Percentiles rank a stretch among this genome's conserved stretches.
Conservation (phyloP, 2,113 vertebrate genomes). For the Hypanus sabinus region DNA sequence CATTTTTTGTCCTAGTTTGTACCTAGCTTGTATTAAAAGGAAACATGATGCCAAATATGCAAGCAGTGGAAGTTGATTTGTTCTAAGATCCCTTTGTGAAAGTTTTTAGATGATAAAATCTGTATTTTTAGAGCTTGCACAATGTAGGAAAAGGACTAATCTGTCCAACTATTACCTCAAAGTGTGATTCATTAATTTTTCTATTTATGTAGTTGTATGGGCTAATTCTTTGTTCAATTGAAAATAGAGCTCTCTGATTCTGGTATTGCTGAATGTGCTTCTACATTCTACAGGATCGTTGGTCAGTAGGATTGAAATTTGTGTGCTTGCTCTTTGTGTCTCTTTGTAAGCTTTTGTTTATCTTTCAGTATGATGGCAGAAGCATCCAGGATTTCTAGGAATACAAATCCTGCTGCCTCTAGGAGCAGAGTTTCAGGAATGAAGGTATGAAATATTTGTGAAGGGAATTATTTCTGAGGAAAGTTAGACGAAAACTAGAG, state of each 20-base stretch:
- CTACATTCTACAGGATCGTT: not conserved
- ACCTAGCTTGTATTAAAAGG: not conserved
- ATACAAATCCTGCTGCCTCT: not conserved
- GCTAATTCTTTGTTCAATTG: not conserved
- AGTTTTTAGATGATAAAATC: not conserved
- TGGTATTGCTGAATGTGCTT: not conserved
- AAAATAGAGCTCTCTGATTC: not conserved
- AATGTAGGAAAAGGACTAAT: too few species aligned
- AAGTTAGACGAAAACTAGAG: not conserved
- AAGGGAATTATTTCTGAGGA: not conserved
- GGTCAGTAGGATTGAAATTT: not conserved
- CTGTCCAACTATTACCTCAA: too few species aligned
- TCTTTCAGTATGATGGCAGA: not conserved
- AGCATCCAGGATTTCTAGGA: conserved; percentile 36
- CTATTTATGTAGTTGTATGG: not conserved
- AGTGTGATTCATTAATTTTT: not conserved
- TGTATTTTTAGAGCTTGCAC: too few species aligned
- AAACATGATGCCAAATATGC: not conserved
- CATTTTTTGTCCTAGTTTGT: not conserved
- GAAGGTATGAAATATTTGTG: not conserved
- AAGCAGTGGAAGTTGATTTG: not conserved
- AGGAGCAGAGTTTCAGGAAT: conserved; percentile 48
- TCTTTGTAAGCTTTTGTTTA: not conserved
- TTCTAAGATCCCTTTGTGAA: not conserved
- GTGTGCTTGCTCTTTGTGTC: not conserved